Conservation (phyloP, 2,113 vertebrate species). For the Oreochromis aureus region DNA sequence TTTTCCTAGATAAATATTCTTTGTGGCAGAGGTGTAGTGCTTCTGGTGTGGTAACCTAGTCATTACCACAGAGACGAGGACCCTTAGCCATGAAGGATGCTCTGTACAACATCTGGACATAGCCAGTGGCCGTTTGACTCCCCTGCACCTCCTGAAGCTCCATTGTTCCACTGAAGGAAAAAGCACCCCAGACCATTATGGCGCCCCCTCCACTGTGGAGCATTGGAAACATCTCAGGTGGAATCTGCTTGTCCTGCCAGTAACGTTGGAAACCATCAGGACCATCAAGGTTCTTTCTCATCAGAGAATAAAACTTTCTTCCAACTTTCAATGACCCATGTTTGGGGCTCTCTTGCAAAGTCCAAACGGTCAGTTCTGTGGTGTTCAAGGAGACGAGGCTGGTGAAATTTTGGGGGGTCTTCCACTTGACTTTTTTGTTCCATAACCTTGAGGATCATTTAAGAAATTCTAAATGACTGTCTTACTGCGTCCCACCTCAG, state of each 20-base stretch:
- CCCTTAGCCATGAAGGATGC: fast-evolving
- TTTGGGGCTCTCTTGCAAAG: no score
- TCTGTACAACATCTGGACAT: not conserved
- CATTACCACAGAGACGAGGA: not conserved
- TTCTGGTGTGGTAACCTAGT: not conserved
- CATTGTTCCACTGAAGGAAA: not conserved
- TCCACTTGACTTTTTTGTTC: no score
- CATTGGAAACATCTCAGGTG: no score
- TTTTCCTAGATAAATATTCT: not conserved
- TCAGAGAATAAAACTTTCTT: not conserved
- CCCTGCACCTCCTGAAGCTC: not conserved
- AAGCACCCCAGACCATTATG: no score
- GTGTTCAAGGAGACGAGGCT: no score
- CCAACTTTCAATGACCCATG: no score
- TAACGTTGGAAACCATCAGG: not conserved
- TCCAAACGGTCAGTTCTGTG: no score
- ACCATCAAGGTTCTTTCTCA: not conserved
- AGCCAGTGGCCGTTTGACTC: not conserved
- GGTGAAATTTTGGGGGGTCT: no score
- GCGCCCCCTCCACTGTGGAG: no score
- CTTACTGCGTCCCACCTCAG: no score
- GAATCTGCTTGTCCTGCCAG: not conserved
- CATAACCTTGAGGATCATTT: no score
- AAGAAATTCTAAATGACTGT: no score
- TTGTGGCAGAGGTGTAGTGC: not conserved